Base-by-base conservation (phyloP, 2,888 invertebrate species). In the Volucella bombylans region DNA sequence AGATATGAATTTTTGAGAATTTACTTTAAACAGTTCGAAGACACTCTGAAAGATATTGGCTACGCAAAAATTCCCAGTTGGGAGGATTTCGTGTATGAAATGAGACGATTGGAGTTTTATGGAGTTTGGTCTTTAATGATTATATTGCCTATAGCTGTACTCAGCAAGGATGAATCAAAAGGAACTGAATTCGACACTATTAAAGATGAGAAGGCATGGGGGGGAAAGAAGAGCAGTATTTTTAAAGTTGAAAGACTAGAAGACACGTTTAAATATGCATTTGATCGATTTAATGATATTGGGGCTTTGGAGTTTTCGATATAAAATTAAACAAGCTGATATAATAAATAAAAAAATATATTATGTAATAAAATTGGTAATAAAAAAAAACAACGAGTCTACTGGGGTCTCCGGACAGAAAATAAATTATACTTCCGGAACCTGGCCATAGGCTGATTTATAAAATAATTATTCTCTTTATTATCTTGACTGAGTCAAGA, bases 81-180 rank as follows among this genome's bases (percentile, higher is more conserved):
- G 15, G 76, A 81, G 8, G 39, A 65, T 10, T 11, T 87, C 0
- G 47, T 65, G 10, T 45, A 65, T 3, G 86, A 86, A 55, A 59
- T 87, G 39, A 11, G n/a, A 14, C 41, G 10, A 8, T 57, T 59
- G 1, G 86, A 86, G 55, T 82, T 86, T 52, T 78, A 57, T 38
- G 82, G 41, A 1, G 4, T 67, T 8, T 43, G 43, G 14, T 8
- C 52, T 12, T 18, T 14, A 1, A 1, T 67, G 0, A 4, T 54
- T 2, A 11, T n/a, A n/a, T 6, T 67, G 6, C 52, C 65, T 3
- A 11, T 67, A n/a, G 43, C 50, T 23, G 41, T 9, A 9, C 15
- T 67, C 6, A 39, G 23, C 6, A 67, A 67, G 18, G 52, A 67
- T 3, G 8, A n/a, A 1, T 67, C 65, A 9, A 54, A 67, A n/a